Conservation (phyloP, 2,888 invertebrate species). For the Netelia virgata region DNA sequence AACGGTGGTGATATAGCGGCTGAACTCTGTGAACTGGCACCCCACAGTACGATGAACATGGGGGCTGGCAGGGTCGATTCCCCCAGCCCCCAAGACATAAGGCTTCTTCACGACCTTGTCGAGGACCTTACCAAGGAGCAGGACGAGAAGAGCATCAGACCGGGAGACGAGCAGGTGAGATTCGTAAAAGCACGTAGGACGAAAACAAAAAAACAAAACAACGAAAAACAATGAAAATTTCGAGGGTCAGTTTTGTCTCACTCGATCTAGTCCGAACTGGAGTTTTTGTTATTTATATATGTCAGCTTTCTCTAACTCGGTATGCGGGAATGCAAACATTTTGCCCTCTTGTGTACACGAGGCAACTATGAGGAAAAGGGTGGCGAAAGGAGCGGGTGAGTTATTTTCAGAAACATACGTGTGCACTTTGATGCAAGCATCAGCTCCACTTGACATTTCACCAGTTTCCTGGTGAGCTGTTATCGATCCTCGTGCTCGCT, state of each 20-base stretch:
- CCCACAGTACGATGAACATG: slow-evolving; percentile 82
- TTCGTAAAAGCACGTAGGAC: not conserved
- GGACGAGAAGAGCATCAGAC: slow-evolving; percentile 76
- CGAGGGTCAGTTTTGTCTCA: too few relatives aligned
- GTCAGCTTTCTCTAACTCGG: too few relatives aligned
- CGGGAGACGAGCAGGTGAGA: slow-evolving; percentile 81
- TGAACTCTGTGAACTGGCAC: slow-evolving; percentile 82
- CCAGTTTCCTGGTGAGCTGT: too few relatives aligned
- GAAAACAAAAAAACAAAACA: slow-evolving; percentile 7
- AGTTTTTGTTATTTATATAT: too few relatives aligned
- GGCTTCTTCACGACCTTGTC: slow-evolving; percentile 82
- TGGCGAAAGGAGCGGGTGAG: slow-evolving; percentile 14
- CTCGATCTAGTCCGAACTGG: too few relatives aligned
- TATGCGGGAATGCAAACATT: not conserved
- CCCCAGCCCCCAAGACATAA: slow-evolving; percentile 84
- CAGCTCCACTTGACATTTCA: slow-evolving; percentile 7
- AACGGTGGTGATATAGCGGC: slow-evolving; percentile 55
- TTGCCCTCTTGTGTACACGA: not conserved
- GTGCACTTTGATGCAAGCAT: slow-evolving; percentile 15
- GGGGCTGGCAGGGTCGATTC: slow-evolving; percentile 82
- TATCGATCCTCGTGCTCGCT: too few relatives aligned
- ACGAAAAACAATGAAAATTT: not conserved
- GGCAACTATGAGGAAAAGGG: not conserved
- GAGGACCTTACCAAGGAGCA: slow-evolving; percentile 82
- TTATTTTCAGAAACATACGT: slow-evolving; percentile 28